A percentile compares a stretch with the other conserved stretches of the same genome.
Evolutionary conservation across 2,797 vertebrate species (phyloP).

Genomic region (Sarcoramphus papa): DNA sequence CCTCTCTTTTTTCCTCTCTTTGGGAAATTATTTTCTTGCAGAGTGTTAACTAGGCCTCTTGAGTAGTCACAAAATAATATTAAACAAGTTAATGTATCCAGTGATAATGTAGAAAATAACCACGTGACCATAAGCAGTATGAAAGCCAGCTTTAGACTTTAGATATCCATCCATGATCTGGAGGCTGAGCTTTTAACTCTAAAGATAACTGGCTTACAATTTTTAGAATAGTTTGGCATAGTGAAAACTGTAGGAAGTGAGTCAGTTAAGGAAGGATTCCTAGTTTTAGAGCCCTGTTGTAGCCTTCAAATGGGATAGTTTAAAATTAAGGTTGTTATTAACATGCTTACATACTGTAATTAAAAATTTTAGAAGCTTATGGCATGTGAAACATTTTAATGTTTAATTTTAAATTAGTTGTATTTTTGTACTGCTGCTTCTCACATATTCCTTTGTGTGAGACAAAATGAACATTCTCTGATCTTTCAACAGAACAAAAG

Average conservation of each 20-base stretch:
- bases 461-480: neutral
- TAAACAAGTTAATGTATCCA: neutral
- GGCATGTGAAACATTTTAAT: neutral
- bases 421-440: neutral
- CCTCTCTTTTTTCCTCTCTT: fast-evolving
- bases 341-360: neutral
- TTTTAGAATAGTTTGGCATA: neutral
- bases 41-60: neutral
- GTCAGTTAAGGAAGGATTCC: neutral
- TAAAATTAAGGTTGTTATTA: neutral
- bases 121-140: neutral
- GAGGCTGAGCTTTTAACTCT: neutral
- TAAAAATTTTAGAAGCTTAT: neutral
- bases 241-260: neutral
- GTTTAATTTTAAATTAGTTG: neutral
- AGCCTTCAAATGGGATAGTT: neutral
- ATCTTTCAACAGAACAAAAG: neutral
- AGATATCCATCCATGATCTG: neutral
- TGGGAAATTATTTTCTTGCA: neutral
- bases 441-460: neutral
- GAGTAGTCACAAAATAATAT: neutral
- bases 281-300: neutral
- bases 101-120: neutral
- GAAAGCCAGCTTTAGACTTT: neutral
- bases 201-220: neutral